Base-by-base conservation (phyloP, 1,140 invertebrate genomes). In the Apis dorsata region DNA sequence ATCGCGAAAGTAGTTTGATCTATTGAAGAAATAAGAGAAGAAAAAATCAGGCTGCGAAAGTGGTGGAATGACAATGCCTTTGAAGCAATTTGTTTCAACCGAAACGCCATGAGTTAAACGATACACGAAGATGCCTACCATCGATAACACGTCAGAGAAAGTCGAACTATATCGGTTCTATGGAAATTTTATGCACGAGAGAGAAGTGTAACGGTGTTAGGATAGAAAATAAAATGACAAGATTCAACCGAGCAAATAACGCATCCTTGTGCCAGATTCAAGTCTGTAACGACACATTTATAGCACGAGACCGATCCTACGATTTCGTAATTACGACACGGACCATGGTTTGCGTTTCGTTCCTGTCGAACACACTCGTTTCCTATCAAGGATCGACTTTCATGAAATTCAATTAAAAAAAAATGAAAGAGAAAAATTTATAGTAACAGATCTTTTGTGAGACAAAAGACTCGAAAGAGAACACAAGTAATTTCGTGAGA, bases 111-210 rank as follows among this genome's bases (percentile, higher is more conserved):
- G 15, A 17, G 17, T 11, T 19, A 49, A 55, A 80, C 69, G 70
- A 53, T 78, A 65, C 21, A 57, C 53, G 53, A 81, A 86, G 85
- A 86, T 86, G 71, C 28, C 49, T 68, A 59, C 24, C 51, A 15
- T n/a, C 76, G 86, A 86, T 87, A 84, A 86, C 24, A 57, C 49
- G n/a, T 75, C n/a, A 63, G 81, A 86, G 86, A 87, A 87, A 87
- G 86, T 80, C 71, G 79, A 79, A 76, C 34, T 63, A 34, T 51
- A 44, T 34, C 44, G 84, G 66, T 66, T 34, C 84, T 76, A 83
- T 87, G 81, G 60, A 87, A 87, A 86, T 87, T 83, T 75, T 49
- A 17, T 53, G 17, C 2, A 7, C 4, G 2, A 63, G 7, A 51
- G n/a, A 44, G 19, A 28, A 19, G 19, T 10, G 60, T 19, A 11